Conservation (phyloP, 23 tunicate genomes). For the Trididemnum nubilum region DNA sequence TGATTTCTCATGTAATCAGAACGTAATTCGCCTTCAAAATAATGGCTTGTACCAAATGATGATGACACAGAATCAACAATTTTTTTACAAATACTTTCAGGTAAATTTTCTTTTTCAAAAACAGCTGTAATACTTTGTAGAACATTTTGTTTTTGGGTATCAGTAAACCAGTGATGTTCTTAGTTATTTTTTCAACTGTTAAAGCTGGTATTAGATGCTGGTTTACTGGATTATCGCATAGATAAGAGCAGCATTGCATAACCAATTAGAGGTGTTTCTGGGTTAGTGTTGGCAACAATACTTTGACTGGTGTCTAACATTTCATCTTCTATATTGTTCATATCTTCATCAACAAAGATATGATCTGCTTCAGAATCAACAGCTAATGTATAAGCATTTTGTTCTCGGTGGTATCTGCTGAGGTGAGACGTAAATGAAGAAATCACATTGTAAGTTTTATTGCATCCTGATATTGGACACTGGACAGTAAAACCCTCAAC, state of each 20-base stretch:
- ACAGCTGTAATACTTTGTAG: not conserved
- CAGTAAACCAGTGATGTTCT: not conserved
- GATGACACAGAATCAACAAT: not conserved
- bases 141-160: not conserved
- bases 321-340: not conserved
- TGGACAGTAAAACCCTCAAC: not conserved
- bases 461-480: not conserved
- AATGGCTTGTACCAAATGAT: not conserved
- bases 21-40: not conserved
- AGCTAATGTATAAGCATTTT: not conserved
- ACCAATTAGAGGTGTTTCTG: not conserved
- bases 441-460: not conserved
- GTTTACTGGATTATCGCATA: not conserved
- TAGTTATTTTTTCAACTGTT: not conserved
- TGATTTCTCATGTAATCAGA: not conserved
- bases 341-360: not conserved
- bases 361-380: not conserved
- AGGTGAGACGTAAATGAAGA: slow-evolving; percentile 6
- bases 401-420: slow-evolving; percentile 3
- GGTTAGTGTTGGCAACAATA: not conserved
- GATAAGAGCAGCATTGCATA: not conserved
- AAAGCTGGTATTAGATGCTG: not conserved
- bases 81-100: not conserved
- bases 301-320: not conserved
- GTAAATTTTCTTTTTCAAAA: not conserved